These are phyloP conservation scores for Galerucella nymphaeae DNA, from an alignment of 2,888 invertebrate species.

Conservation along the genomic window DNA sequence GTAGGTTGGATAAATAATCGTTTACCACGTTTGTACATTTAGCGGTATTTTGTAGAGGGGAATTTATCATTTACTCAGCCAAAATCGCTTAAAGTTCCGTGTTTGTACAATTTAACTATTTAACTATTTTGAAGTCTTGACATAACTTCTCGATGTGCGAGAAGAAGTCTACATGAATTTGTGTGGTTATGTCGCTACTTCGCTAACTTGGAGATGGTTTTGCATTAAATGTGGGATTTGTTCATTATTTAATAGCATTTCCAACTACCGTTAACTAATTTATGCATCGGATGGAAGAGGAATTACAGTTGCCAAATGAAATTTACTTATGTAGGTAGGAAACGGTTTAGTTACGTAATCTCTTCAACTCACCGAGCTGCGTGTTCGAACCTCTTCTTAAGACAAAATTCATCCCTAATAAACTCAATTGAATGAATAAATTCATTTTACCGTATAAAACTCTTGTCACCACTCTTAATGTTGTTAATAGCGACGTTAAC, in stretches of 20 bases:
- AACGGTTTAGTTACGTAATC: conserved; percentile 26
- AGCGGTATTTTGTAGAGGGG: not conserved
- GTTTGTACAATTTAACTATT: conserved; percentile 22
- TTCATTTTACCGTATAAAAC: too few relatives aligned
- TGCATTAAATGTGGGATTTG: conserved; percentile 37
- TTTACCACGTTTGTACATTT: not conserved
- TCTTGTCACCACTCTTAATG: too few relatives aligned
- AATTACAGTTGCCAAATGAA: conserved; percentile 34
- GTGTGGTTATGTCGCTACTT: conserved; percentile 17
- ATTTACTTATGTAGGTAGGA: conserved; percentile 28
- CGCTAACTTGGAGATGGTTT: conserved; percentile 19
- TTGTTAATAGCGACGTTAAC: too few relatives aligned
- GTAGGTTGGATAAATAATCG: not conserved
- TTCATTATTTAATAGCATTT: conserved; percentile 40
- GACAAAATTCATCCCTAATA: not conserved
- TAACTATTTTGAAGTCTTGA: conserved; percentile 26
- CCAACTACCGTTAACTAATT: conserved; percentile 33
- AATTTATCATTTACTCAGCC: not conserved
- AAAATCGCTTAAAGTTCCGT: conserved; percentile 1
- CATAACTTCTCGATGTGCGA: conserved; percentile 14
- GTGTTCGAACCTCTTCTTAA: not conserved
- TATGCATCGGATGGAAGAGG: conserved; percentile 28
- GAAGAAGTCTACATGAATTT: conserved; percentile 16
- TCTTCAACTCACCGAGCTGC: conserved; percentile 4
- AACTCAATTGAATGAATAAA: too few relatives aligned